phyloP scores from a whole-genome alignment of 2,113 vertebrate species.

The Nannospalax galili region DNA sequence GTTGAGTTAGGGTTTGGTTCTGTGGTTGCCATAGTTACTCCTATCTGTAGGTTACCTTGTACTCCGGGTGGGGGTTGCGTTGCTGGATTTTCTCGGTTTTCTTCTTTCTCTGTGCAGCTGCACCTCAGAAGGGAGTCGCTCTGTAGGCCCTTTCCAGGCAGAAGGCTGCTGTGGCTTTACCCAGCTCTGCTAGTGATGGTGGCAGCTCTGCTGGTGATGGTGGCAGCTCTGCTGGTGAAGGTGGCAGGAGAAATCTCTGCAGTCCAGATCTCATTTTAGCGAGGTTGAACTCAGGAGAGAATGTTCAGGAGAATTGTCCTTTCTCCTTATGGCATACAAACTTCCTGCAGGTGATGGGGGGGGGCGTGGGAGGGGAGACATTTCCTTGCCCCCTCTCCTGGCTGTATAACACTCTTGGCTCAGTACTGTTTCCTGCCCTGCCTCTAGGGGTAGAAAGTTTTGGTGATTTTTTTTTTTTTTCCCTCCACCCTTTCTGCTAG shows the following conservation, averaged over 20 bases:
- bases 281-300: neutral
- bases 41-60: neutral
- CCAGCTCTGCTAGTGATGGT: neutral
- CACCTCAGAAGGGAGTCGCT: neutral
- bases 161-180: neutral
- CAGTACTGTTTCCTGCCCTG: neutral
- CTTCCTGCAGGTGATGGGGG: neutral
- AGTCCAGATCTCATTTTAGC: neutral
- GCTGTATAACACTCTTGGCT: neutral
- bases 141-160: neutral
- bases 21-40: constrained; percentile 47
- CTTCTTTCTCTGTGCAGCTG: neutral
- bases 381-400: neutral
- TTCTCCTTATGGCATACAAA: neutral
- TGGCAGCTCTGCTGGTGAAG: neutral
- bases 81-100: neutral
- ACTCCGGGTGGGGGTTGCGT: neutral
- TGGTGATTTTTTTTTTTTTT: neutral
- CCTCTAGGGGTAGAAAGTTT: neutral
- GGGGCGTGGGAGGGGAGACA: neutral
- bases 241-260: neutral
- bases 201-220: neutral
- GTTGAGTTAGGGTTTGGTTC: constrained; percentile 31
- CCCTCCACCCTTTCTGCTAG: neutral
- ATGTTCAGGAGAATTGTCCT: neutral